Conservation (phyloP, 1,140 invertebrate species). For the Anastrepha obliqua region DNA sequence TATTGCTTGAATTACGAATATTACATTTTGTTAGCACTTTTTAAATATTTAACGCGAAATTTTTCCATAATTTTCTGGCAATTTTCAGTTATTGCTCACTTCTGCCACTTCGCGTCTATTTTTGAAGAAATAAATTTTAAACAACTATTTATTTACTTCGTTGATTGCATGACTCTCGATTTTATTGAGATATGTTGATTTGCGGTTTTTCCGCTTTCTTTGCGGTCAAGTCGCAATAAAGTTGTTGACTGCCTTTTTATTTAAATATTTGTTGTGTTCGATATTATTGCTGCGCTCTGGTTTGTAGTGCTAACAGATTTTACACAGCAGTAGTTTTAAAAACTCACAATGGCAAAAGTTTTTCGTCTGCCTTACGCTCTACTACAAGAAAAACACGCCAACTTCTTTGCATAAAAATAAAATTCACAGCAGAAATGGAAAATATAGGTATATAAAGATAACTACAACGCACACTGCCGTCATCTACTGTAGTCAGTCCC, state of each 20-base stretch:
- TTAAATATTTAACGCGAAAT: not conserved
- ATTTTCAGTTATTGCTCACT: not conserved
- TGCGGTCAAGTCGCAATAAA: too few relatives aligned
- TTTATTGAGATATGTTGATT: not conserved
- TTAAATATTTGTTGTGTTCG: not conserved
- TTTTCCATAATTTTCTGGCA: not conserved
- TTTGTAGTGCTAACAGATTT: not conserved
- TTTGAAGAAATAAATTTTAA: not conserved
- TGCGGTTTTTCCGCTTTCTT: not conserved
- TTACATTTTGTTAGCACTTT: not conserved
- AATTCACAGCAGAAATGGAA: not conserved
- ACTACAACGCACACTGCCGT: not conserved
- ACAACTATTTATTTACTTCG: not conserved
- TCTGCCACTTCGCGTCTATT: not conserved
- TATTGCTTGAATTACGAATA: not conserved
- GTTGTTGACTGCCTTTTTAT: too few relatives aligned
- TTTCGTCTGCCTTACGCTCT: not conserved
- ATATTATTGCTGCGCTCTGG: slow-evolving; percentile 4
- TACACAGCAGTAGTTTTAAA: not conserved
- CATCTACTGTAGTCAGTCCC: not conserved
- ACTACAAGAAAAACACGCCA: not conserved
- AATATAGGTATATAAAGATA: not conserved
- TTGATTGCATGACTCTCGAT: not conserved
- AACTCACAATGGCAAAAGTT: not conserved
- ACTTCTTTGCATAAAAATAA: slow-evolving; percentile 15